Evolutionary conservation across 2,113 vertebrate species (phyloP), one percentile per base, ranked within the genome.

Genomic region (Megaceryle maxima): DNA sequence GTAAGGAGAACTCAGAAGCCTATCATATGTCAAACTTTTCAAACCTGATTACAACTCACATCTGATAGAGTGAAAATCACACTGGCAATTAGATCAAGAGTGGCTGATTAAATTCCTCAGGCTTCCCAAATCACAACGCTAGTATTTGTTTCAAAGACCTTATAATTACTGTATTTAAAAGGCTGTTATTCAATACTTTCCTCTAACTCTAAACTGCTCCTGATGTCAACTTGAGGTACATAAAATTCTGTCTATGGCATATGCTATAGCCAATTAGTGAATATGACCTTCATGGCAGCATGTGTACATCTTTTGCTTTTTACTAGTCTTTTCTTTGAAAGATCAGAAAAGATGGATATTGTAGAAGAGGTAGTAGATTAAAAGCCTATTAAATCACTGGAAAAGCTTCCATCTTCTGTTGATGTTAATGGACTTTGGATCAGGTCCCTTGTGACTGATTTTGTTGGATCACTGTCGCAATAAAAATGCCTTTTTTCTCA

Each of bases 41-140:
- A 90, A 95, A 91, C 88, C 50, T 11, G 4, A 93, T 94, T 94
- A 91, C 75, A 70, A 37, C 53, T 92, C 82, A 41, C 67, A 94
- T 96, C 78, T 96, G 90, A 96, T 88, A 94, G 78, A 90, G 88
- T 94, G 79, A 93, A 96, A 95, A 94, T 92, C 94, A 92, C 83
- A 86, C 89, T 95, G 75, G 84, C 91, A 97, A 95, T 96, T 93
- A 96, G 91, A 96, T 97, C 74, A 90, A 85, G 88, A 95, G 94
- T 53, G 83, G 46, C 46, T 97, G 91, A 97, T 95, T 95, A 95
- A 96, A 97, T 96, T 97, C 84, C 84, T 95, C 67, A 86, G 87
- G 72, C 85, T 97, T 90, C 82, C 84, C 87, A 94, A 97, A 91
- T 94, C 95, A 92, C 72, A 78, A 73, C 3, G 1, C 55, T 55